Evolutionary conservation across 2,888 invertebrate genomes (phyloP), one percentile per base, ranked within the genome.

Genomic region (Galeopsomyia nigrocyanea): DNA sequence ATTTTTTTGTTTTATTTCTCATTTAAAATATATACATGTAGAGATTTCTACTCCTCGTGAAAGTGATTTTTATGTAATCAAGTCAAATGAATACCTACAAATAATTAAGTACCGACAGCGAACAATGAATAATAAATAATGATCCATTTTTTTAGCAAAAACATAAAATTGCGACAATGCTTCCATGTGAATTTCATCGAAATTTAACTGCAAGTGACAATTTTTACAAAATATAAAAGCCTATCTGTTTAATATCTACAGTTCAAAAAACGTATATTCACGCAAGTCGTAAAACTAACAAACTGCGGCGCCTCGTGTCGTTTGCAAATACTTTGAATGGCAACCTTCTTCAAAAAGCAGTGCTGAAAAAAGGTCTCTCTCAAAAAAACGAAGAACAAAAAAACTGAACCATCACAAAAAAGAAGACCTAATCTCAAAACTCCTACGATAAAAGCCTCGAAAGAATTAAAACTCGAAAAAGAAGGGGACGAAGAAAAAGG

Each of bases 301-400:
- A 39, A 39, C 26, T 26, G 26, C 39, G 39, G 39, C 1, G 7
- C 39, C 10, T 3, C 5, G 10, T 39, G 39, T 16, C 58, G 7
- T 16, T n/a, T 1, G 16, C 19, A 60, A 60, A 17, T 46, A 13
- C 13, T 31, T 16, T 49, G 49, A 57, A 57, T 57, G 56, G 31
- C 57, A 49, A 21, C 49, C 17, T 57, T 65, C 14, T 17, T 17
- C 6, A 3, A 56, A 56, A 50, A 60, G 13, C 46, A 21, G 47
- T 31, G 21, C 14, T 47, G 17, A 21, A 64, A 19, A 7, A 31
- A 39, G 63, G 63, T 39, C 63, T 64, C 63, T 64, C 63, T 53
- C 63, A 63, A 39, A 7, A 39, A 39, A 39, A 10, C 2, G 1
- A 39, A 10, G 13, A 39, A 10, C 7, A 10, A 39, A 10, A 39